Conservation (phyloP, 2,797 vertebrate genomes). For the Echeneis naucrates region DNA sequence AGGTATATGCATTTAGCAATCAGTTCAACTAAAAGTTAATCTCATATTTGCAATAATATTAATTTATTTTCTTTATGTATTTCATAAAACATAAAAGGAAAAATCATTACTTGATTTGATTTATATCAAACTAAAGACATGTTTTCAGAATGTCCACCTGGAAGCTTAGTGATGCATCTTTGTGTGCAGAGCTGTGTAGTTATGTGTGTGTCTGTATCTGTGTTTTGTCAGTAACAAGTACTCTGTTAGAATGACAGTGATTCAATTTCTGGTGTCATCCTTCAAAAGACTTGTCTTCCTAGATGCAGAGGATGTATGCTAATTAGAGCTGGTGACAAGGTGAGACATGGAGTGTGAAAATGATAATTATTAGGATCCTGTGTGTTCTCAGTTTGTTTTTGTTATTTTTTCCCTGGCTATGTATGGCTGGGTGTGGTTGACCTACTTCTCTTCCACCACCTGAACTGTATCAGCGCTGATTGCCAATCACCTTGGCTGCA, state of each 20-base stretch:
- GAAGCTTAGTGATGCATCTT: neutral
- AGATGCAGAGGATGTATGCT: slow-evolving; percentile 41
- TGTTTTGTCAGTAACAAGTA: neutral
- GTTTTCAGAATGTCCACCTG: no score
- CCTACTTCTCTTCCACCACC: no score
- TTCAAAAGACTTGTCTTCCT: slow-evolving; percentile 6
- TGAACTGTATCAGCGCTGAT: no score
- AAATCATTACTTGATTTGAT: neutral
- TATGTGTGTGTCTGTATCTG: neutral
- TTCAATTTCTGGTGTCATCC: slow-evolving; percentile 22
- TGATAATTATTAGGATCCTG: slow-evolving; percentile 58
- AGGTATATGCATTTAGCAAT: neutral
- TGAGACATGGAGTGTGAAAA: slow-evolving; percentile 34
- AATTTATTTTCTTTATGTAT: neutral
- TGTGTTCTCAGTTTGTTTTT: no score
- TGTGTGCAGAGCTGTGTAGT: neutral
- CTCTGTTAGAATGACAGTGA: neutral
- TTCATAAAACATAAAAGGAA: neutral
- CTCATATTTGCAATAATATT: neutral
- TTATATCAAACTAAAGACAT: neutral
- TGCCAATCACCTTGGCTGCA: no score
- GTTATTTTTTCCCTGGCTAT: no score
- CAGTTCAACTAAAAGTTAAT: neutral
- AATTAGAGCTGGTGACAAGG: slow-evolving; percentile 43
- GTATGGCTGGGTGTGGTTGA: no score